Percentiles rank a stretch among this genome's conserved stretches.
These are phyloP conservation scores for Okamejei kenojei DNA, from an alignment of 2,797 vertebrate species.

Conservation along the genomic window DNA sequence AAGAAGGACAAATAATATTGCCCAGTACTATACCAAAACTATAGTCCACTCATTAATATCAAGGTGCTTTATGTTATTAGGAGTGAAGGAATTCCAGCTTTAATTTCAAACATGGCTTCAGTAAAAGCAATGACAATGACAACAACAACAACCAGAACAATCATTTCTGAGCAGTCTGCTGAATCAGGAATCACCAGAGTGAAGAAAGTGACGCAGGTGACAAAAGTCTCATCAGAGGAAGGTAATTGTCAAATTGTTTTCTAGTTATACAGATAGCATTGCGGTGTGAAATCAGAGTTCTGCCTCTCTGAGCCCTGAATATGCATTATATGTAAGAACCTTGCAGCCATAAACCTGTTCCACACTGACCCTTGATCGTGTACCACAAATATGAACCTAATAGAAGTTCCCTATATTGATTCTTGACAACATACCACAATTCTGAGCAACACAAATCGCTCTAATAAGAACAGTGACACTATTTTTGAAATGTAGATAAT, in stretches of 20 bases:
- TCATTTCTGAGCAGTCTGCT: background rate
- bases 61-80: background rate
- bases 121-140: background rate
- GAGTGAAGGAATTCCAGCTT: background rate
- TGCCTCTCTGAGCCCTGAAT: background rate
- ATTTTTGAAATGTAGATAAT: background rate
- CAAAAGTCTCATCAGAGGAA: conserved; percentile 1
- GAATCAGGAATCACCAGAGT: background rate
- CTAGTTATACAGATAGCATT: background rate
- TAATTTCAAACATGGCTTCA: background rate
- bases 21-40: background rate
- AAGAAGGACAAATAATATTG: background rate
- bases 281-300: background rate
- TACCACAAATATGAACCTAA: background rate
- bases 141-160: background rate
- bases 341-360: background rate
- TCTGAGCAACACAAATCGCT: background rate
- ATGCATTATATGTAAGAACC: background rate
- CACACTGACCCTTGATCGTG: background rate
- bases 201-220: conserved; percentile 15
- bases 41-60: background rate
- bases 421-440: background rate
- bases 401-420: background rate
- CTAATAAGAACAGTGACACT: background rate
- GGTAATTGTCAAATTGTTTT: conserved; percentile 1